Evolutionary conservation across 2,113 vertebrate species (phyloP).

Genomic region (Podarcis cretensis): DNA sequence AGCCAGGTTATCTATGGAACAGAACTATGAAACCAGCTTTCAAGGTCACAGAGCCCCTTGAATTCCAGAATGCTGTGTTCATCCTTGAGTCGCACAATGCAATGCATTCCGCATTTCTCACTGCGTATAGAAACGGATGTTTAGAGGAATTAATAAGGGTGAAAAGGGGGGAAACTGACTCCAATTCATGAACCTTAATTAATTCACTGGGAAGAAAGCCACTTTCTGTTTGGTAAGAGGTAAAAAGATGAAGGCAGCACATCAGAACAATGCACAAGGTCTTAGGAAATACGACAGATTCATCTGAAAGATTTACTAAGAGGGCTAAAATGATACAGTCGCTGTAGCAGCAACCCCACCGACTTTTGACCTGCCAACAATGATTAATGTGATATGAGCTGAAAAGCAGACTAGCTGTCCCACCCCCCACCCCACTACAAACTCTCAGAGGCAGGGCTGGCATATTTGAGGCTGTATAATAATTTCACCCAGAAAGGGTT

Average conservation of each 20-base stretch:
- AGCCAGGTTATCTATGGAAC: not conserved
- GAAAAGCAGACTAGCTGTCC: constrained; percentile 36
- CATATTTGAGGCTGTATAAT: constrained; percentile 37
- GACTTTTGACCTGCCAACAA: constrained; percentile 42
- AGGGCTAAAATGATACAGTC: constrained; percentile 2
- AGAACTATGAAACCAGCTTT: not conserved
- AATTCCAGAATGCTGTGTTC: not conserved
- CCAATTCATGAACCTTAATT: not conserved
- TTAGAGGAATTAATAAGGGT: not conserved
- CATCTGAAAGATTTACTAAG: constrained; percentile 23
- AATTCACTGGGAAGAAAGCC: constrained; percentile 14
- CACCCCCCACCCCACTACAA: constrained; percentile 32
- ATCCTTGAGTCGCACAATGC: not conserved
- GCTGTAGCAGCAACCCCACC: constrained; percentile 18
- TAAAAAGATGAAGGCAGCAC: not conserved
- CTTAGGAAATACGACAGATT: constrained; percentile 19
- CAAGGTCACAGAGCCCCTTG: too few relatives aligned
- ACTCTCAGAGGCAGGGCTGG: constrained; percentile 35
- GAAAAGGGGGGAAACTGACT: not conserved
- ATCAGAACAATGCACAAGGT: not conserved
- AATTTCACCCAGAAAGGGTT: constrained; percentile 29
- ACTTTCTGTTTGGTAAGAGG: not conserved
- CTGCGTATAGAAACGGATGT: not conserved
- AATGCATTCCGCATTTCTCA: not conserved
- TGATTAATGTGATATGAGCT: constrained; percentile 35